These are phyloP conservation scores for Gymnothorax reevesii DNA, from an alignment of 2,797 vertebrate genomes.

Conservation along the genomic window DNA sequence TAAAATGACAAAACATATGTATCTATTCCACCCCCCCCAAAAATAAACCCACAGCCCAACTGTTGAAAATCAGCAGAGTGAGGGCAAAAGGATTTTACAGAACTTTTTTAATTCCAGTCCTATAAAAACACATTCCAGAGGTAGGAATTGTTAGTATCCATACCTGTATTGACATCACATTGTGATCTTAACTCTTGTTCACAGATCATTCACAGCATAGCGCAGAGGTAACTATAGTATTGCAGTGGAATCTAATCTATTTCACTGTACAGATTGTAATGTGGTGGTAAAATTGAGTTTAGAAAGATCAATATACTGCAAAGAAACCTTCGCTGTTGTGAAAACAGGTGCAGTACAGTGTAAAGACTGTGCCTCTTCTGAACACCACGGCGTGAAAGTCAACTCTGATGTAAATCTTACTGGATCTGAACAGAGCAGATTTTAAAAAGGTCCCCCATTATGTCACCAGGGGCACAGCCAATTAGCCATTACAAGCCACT, in stretches of 20 bases:
- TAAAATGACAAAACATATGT: slow-evolving; percentile 41
- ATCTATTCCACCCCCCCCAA: slow-evolving; percentile 43
- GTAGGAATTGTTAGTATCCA: not conserved
- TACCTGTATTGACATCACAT: not conserved
- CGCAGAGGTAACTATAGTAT: not conserved
- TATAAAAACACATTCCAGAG: not conserved
- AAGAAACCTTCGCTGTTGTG: not conserved
- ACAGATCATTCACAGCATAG: not conserved
- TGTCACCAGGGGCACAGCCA: too few relatives aligned
- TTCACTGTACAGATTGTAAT: not conserved
- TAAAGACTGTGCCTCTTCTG: not conserved
- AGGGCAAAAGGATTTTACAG: slow-evolving; percentile 25
- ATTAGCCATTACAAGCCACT: too few relatives aligned
- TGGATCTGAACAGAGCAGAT: not conserved
- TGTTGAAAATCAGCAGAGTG: slow-evolving; percentile 31
- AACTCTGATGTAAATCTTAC: not conserved
- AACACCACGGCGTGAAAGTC: not conserved
- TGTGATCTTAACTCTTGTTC: not conserved
- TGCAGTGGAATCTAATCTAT: not conserved
- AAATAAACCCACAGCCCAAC: slow-evolving; percentile 14
- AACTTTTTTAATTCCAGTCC: not conserved
- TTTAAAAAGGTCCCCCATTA: too few relatives aligned
- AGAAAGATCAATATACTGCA: not conserved
- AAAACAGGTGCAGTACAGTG: not conserved
- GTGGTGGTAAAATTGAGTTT: not conserved